Percentiles rank a stretch among this genome's conserved stretches.
Conservation (phyloP, 2,797 vertebrate genomes). For the Liasis olivaceus region DNA sequence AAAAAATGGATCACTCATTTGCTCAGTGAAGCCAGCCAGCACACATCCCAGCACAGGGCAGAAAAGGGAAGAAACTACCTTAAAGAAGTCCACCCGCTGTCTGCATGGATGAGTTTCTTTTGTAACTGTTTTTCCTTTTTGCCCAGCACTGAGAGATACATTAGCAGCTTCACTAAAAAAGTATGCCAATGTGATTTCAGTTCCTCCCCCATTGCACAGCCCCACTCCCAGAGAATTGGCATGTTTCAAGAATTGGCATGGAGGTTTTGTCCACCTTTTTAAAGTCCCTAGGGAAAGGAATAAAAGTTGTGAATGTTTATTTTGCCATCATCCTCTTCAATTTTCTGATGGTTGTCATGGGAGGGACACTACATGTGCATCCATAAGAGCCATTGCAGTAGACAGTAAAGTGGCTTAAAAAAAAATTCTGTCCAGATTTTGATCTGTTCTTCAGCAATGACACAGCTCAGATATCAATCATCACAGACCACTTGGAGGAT, state of each 20-base stretch:
- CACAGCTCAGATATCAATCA: no score
- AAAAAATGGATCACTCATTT: neutral
- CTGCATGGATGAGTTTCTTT: neutral
- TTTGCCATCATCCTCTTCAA: no score
- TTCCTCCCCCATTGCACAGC: neutral
- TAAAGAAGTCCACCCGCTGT: neutral
- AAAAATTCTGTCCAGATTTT: no score
- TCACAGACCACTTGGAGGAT: no score
- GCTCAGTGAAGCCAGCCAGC: neutral
- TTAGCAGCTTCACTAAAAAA: neutral
- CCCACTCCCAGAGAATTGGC: neutral
- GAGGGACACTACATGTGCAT: no score
- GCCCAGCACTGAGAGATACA: neutral
- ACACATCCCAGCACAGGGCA: neutral
- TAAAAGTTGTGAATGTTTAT: neutral
- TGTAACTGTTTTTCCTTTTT: neutral
- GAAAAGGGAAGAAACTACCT: neutral
- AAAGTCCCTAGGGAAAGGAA: neutral
- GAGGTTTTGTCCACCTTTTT: neutral
- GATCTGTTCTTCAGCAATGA: no score
- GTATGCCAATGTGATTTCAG: neutral
- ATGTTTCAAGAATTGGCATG: neutral
- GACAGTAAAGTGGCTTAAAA: no score
- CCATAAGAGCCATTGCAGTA: no score
- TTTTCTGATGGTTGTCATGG: no score